Evolutionary conservation across 2,113 vertebrate genomes (phyloP).

Genomic region (Oophaga pumilio): DNA sequence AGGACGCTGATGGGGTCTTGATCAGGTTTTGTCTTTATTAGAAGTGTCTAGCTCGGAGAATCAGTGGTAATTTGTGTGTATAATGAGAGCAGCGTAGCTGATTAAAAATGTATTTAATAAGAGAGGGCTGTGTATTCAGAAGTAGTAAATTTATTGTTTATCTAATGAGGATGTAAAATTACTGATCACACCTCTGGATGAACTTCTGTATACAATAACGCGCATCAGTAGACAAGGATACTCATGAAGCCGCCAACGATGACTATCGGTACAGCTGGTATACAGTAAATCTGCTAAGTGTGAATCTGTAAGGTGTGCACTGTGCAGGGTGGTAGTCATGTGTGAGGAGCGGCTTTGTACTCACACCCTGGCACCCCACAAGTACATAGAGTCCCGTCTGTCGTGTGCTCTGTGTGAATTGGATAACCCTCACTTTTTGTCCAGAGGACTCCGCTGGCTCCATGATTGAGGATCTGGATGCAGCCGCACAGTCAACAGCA

Average conservation of each 20-base stretch:
- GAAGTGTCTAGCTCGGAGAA: neutral
- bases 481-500: too few species aligned
- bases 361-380: too few species aligned
- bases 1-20: neutral
- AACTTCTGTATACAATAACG: neutral
- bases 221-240: neutral
- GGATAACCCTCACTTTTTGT: too few species aligned
- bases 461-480: too few species aligned
- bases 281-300: too few species aligned
- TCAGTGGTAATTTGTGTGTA: neutral
- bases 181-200: neutral
- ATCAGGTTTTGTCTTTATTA: neutral
- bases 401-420: too few species aligned
- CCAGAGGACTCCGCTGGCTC: too few species aligned
- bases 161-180: conserved; percentile 10
- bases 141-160: neutral
- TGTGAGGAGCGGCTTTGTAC: too few species aligned
- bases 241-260: neutral
- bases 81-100: neutral
- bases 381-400: too few species aligned
- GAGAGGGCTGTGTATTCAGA: neutral
- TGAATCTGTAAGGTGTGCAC: too few species aligned
- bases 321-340: too few species aligned
- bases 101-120: conserved; percentile 17
- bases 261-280: neutral